Base-by-base conservation (phyloP, 2,888 invertebrate genomes). In the Xestia c-nigrum region DNA sequence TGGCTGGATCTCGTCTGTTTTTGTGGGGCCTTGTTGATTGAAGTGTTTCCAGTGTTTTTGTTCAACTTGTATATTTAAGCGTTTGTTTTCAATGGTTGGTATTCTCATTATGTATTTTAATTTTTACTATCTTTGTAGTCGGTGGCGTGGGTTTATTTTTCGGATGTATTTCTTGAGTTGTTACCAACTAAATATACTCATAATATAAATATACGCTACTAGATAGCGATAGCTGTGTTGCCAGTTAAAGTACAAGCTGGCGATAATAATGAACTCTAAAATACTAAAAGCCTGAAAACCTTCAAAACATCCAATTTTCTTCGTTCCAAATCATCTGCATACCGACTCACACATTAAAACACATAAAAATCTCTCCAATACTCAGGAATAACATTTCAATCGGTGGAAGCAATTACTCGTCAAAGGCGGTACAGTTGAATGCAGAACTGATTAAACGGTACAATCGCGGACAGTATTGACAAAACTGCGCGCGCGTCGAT, bases 401-500 rank as follows among this genome's bases (percentile, higher is more conserved):
- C 93, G 93, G 83, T 90, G 92, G 94, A 96, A 96, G 93, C 96
- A 96, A 96, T 96, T 96, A 96, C 95, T 96, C 96, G 95, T 95
- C 94, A 95, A 92, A 91, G 95, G 95, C 95, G 96, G 95, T 96
- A 95, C 96, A 94, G 92, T 89, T 96, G 96, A 96, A 96, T 96
- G 93, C 94, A 90, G 85, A 90, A 89, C 93, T 94, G 96, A 96
- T 96, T 96, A 95, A 95, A 95, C 94, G 94, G 95, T 95, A 94
- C 93, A 90, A 88, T 87, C 88, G 89, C 89, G 89, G 96, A 95
- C 96, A 95, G 94, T 93, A 93, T 94, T 96, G 96, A 96, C 96
- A 96, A 96, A 96, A 95, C 92, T 95, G 88, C 76, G 89, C 78
- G 87, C 82, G 85, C 85, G 88, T 88, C 88, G 88, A 88, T 92